phyloP scores from a whole-genome alignment of 2,797 vertebrate genomes.

The Acanthurus tractus region DNA sequence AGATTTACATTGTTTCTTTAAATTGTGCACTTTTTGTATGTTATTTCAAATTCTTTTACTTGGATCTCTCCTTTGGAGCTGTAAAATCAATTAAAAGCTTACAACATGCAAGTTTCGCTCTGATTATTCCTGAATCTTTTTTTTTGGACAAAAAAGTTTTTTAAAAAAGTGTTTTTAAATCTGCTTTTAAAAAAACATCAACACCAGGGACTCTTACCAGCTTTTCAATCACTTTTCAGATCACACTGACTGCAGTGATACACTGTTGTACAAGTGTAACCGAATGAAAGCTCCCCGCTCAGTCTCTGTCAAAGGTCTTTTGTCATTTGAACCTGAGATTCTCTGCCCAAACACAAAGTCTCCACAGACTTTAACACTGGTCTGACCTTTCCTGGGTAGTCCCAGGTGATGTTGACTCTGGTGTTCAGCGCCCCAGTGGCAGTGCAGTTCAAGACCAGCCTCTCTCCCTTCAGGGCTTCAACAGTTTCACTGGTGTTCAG shows the following conservation, averaged over 20 bases:
- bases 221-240: background rate
- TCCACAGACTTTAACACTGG: constrained; percentile 16
- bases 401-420: constrained; percentile 93
- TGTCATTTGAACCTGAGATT: constrained; percentile 24
- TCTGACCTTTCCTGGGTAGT: constrained; percentile 92
- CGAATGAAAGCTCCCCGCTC: background rate
- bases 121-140: background rate
- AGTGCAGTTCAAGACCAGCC: constrained; percentile 91
- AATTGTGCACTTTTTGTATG: background rate
- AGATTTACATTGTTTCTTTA: background rate
- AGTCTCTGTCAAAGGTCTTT: constrained; percentile 18
- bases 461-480: constrained; percentile 86
- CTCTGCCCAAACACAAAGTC: background rate
- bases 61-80: background rate
- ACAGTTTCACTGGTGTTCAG: constrained; percentile 87
- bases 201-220: background rate
- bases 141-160: background rate
- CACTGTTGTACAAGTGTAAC: background rate
- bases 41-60: background rate
- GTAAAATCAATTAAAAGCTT: background rate
- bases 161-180: background rate
- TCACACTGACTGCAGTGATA: background rate
- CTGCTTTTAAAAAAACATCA: background rate
- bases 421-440: constrained; percentile 91
- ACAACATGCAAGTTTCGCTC: background rate